Evolutionary conservation across 2,888 invertebrate genomes (phyloP).

Genomic region (Perdita meconis): DNA sequence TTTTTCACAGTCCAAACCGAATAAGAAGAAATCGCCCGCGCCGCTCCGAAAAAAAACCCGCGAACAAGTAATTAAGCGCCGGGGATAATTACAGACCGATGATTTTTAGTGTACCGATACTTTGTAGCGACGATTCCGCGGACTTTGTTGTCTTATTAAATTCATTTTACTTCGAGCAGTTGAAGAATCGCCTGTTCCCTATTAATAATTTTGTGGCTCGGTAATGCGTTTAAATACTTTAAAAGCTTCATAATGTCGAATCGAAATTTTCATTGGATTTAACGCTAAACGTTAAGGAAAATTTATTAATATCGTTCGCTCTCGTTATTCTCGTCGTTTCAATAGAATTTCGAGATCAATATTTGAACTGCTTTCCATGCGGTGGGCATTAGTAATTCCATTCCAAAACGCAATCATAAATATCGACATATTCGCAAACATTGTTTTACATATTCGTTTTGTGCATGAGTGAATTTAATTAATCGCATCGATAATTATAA

Average conservation of each 20-base stretch:
- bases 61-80: constrained; percentile 60
- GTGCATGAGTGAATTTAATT: constrained; percentile 21
- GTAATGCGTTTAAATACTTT: too few species aligned
- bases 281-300: too few species aligned
- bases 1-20: constrained; percentile 35
- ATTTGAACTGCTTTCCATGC: background rate
- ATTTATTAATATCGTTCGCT: too few species aligned
- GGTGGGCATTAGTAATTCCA: constrained; percentile 1
- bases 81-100: constrained; percentile 58
- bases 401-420: background rate
- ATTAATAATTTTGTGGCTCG: too few species aligned
- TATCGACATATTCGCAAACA: background rate
- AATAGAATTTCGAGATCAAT: background rate
- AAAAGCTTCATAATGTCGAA: too few species aligned
- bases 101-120: constrained; percentile 30
- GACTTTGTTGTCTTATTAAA: constrained; percentile 5
- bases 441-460: background rate
- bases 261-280: too few species aligned
- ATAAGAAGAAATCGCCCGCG: constrained; percentile 50
- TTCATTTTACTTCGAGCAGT: constrained; percentile 11
- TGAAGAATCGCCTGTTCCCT: background rate
- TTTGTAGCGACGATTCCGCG: background rate
- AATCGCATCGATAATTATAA: constrained; percentile 37
- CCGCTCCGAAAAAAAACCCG: constrained; percentile 56
- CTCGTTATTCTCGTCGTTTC: background rate